Percentiles rank a stretch among this genome's conserved stretches.
These are phyloP conservation scores for Caenorhabditis uteleia DNA, from an alignment of 2,888 invertebrate species.

Conservation along the genomic window DNA sequence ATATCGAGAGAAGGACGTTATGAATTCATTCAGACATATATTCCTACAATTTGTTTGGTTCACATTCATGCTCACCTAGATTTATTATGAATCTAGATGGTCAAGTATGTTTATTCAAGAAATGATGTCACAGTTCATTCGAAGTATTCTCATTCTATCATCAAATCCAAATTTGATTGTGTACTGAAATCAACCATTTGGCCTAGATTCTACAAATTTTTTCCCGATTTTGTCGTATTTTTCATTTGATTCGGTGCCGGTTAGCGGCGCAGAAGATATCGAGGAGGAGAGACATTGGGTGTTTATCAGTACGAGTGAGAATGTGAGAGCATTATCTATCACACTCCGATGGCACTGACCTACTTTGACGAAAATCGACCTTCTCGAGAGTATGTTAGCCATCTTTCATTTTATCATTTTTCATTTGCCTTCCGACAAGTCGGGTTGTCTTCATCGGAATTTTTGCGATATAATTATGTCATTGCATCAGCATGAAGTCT, in stretches of 20 bases:
- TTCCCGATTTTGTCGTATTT: not conserved
- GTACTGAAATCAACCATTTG: too few species aligned
- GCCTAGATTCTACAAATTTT: too few species aligned
- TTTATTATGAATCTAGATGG: too few species aligned
- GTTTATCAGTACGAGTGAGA: not conserved
- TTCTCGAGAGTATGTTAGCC: too few species aligned
- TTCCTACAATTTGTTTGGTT: not conserved
- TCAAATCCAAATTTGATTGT: too few species aligned
- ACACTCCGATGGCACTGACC: constrained; percentile 43
- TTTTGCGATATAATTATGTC: constrained; percentile 8
- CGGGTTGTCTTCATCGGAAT: not conserved
- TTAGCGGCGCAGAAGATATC: not conserved
- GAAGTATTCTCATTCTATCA: too few species aligned
- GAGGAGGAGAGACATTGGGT: not conserved
- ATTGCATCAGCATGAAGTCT: constrained; percentile 32
- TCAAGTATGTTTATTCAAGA: too few species aligned
- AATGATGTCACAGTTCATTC: too few species aligned
- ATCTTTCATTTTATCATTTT: constrained; percentile 12
- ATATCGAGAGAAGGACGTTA: not conserved
- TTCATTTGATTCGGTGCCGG: not conserved
- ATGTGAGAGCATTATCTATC: not conserved
- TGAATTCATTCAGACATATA: not conserved
- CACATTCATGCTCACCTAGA: not conserved
- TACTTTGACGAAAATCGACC: constrained; percentile 26
- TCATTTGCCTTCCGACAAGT: not conserved